phyloP scores from a whole-genome alignment of 2,113 vertebrate species.

The Tragelaphus imberbis region DNA sequence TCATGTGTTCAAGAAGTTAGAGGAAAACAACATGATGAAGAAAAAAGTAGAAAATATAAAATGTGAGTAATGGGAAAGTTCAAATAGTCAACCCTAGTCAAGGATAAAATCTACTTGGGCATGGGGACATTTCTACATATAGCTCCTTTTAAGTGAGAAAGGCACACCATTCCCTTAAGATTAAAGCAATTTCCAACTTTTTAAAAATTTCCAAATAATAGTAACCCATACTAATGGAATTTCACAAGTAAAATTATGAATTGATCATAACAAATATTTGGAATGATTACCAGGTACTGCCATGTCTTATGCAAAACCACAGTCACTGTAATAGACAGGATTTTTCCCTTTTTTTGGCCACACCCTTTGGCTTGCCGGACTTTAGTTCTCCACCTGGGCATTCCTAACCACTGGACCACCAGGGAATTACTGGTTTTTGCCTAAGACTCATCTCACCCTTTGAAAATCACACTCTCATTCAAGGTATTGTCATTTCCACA shows the following conservation, averaged over 20 bases:
- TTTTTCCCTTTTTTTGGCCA: not conserved
- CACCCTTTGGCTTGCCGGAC: not conserved
- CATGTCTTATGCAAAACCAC: not conserved
- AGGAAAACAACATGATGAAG: not conserved
- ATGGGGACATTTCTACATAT: not conserved
- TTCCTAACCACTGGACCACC: not conserved
- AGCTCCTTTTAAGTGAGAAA: not conserved
- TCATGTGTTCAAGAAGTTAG: not conserved
- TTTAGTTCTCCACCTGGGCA: not conserved
- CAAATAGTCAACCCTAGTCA: not conserved
- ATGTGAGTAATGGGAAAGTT: not conserved
- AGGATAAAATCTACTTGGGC: not conserved
- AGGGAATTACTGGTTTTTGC: not conserved
- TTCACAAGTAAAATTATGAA: slow-evolving; percentile 28
- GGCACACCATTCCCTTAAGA: not conserved
- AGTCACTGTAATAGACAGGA: not conserved
- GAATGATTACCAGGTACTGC: not conserved
- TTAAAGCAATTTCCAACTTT: not conserved
- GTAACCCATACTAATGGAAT: not conserved
- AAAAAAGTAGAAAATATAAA: not conserved
- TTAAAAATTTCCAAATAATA: not conserved
- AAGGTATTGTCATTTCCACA: not conserved
- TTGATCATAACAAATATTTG: not conserved
- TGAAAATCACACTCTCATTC: not conserved
- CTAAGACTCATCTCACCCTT: not conserved